Conservation (phyloP, 2,113 vertebrate genomes). For the Falco punctatus region DNA sequence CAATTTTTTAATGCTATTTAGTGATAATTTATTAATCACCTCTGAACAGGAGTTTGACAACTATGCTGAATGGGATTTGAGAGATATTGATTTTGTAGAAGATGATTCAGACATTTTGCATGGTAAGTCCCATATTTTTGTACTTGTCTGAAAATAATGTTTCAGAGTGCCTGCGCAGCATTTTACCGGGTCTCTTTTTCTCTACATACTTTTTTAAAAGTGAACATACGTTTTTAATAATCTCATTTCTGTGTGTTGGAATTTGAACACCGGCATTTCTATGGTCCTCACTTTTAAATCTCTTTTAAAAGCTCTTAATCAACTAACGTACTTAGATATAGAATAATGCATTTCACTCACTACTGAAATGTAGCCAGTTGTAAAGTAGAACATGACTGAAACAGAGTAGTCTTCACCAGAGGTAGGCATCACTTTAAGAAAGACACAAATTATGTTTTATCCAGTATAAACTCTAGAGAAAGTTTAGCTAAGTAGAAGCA, state of each 20-base stretch:
- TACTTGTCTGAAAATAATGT: background rate
- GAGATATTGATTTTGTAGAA: conserved; percentile 99
- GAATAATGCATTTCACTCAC: background rate
- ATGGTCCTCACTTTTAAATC: background rate
- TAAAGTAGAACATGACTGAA: background rate
- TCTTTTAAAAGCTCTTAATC: background rate
- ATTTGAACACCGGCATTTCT: background rate
- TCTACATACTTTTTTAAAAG: background rate
- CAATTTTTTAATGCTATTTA: background rate
- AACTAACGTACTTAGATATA: background rate
- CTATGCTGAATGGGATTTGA: conserved; percentile 99
- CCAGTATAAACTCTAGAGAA: background rate
- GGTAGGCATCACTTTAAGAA: background rate
- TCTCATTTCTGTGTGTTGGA: background rate
- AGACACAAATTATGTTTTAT: background rate
- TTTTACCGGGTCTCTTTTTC: background rate
- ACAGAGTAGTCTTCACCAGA: background rate
- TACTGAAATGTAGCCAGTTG: background rate
- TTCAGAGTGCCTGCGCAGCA: background rate
- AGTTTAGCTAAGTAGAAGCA: background rate
- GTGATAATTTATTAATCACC: background rate
- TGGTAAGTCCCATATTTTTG: conserved; percentile 75
- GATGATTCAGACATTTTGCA: conserved; percentile 97
- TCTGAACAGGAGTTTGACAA: conserved; percentile 95
- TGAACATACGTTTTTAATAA: background rate